Percentiles rank a stretch among this genome's conserved stretches.
These are phyloP conservation scores for Camptogramma bilineatum DNA, from an alignment of 2,888 invertebrate genomes.

Conservation along the genomic window DNA sequence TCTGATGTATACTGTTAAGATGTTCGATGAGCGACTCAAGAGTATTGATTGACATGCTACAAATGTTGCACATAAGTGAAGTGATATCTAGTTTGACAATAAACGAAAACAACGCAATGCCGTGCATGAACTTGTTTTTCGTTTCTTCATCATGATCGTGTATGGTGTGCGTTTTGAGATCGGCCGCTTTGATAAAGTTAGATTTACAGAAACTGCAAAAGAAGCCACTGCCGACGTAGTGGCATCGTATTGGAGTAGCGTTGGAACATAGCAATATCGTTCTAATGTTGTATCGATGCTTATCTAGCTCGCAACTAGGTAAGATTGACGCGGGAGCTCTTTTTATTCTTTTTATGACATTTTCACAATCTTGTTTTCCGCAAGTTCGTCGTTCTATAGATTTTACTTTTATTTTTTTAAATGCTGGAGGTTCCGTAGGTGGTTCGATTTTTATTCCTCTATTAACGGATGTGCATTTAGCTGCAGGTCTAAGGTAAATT, in stretches of 20 bases:
- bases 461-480: constrained; percentile 3
- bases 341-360: constrained; percentile 3
- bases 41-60: constrained; percentile 44
- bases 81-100: constrained; percentile 70
- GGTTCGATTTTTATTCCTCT: constrained; percentile 7
- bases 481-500: constrained; percentile 10
- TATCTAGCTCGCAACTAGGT: constrained; percentile 13
- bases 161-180: constrained; percentile 61
- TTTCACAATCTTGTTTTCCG: background rate
- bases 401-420: constrained; percentile 7
- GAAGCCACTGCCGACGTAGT: constrained; percentile 53
- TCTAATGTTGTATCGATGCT: constrained; percentile 47
- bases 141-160: constrained; percentile 35
- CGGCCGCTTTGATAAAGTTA: constrained; percentile 53
- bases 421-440: background rate
- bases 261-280: constrained; percentile 51
- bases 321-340: background rate
- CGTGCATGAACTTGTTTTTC: constrained; percentile 33
- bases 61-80: constrained; percentile 58
- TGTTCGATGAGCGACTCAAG: constrained; percentile 54
- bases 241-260: constrained; percentile 57
- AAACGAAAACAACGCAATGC: constrained; percentile 30
- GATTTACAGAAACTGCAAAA: constrained; percentile 59
- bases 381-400: background rate
- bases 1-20: constrained; percentile 51